Evolutionary conservation across 2,888 invertebrate species (phyloP), one percentile per base, ranked within the genome.

Genomic region (Drosophila vallismaia): DNA sequence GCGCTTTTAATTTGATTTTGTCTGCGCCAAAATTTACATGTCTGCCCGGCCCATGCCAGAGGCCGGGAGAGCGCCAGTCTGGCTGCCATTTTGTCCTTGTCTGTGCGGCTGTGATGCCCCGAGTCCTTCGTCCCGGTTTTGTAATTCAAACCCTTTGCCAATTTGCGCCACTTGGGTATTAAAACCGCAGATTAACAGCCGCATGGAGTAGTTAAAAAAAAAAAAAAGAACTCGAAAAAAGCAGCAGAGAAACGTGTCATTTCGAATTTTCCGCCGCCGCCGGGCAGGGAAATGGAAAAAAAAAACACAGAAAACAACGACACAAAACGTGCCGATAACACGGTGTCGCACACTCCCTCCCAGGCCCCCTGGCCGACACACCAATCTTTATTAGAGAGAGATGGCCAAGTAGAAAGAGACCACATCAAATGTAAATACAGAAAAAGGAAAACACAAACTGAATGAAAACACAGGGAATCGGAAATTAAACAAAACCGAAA

Each of bases 291-390:
- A 74, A 63, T 55, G 56, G 38, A 57, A 71, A 68, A 42, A 31
- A 19, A 29, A 40, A 28, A 28, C 12, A 49, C 48, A 28, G 33
- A 49, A 58, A 9, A 58, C 59, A 72, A 62, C 77, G 75, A 73
- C 78, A 74, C 75, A 71, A 88, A 89, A 89, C 89, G 89, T 89
- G 89, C 89, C 88, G 89, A 89, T 89, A 89, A 88, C 86, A 82
- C 79, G 80, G 85, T 86, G 79, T 80, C 76, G 89, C 80, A 80
- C 75, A 82, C 82, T 80, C 76, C 70, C 64, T 72, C 79, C 71
- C 68, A 44, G 44, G 24, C 24, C 45, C 29, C 7, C 33, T 4
- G n/a, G 14, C 40, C 12, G 31, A 36, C 54, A 42, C 67, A 64
- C 76, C 78, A 71, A 63, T 63, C 60, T 9, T 42, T 40, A 44